phyloP scores from a whole-genome alignment of 2,797 vertebrate genomes.

The Coccyzus lansbergi region DNA sequence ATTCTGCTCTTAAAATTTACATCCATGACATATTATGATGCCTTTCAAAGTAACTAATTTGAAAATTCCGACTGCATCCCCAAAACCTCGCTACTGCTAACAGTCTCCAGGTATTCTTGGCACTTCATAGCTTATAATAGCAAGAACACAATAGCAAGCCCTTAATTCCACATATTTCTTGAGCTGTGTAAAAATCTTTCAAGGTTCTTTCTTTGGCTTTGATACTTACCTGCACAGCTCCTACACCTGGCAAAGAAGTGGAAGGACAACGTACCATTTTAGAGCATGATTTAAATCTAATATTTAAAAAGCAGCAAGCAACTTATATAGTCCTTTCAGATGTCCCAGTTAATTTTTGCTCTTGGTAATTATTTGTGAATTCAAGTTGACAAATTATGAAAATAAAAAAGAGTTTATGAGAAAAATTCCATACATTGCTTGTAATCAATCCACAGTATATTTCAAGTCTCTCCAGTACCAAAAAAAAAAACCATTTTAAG shows the following conservation, averaged over 20 bases:
- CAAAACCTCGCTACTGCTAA: background rate
- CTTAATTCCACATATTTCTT: background rate
- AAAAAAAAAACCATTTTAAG: background rate
- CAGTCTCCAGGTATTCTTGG: fast-evolving
- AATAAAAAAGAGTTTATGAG: background rate
- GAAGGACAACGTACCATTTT: background rate
- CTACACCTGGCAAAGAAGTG: too few species aligned
- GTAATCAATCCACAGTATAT: background rate
- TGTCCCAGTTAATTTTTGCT: background rate
- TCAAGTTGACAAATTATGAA: fast-evolving
- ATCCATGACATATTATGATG: fast-evolving
- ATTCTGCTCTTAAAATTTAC: background rate
- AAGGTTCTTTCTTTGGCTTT: background rate
- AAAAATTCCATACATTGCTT: background rate
- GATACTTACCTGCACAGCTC: background rate
- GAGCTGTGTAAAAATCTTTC: background rate
- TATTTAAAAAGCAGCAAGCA: background rate
- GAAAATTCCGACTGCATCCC: background rate
- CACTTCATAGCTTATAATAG: fast-evolving
- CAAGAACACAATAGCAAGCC: background rate
- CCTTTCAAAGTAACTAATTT: background rate
- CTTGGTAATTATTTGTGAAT: background rate
- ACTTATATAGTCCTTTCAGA: background rate
- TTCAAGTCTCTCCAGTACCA: background rate
- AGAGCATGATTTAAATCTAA: background rate